Evolutionary conservation across 2,113 vertebrate genomes (phyloP).

Genomic region (Syngnathus floridae): DNA sequence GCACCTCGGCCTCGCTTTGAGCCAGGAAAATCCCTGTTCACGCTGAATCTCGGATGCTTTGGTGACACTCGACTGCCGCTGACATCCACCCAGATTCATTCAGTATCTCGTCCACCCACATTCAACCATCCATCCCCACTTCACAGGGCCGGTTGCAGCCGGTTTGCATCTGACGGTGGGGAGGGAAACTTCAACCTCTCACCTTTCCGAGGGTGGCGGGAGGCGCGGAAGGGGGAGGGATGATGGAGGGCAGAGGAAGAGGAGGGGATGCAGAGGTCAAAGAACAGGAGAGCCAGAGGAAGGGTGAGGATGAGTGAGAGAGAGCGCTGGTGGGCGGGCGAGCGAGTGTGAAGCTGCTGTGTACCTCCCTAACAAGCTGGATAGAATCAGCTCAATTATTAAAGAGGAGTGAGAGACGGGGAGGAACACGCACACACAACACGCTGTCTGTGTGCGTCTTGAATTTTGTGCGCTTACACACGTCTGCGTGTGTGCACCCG

Average conservation of each 20-base stretch:
- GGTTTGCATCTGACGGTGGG: slow-evolving; percentile 63
- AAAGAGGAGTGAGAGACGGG: slow-evolving; percentile 66
- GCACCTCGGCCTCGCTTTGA: too few species aligned
- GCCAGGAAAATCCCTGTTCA: background rate
- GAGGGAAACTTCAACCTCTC: slow-evolving; percentile 67
- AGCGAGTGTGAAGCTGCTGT: slow-evolving; percentile 59
- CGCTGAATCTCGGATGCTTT: background rate
- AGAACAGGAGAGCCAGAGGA: slow-evolving; percentile 50
- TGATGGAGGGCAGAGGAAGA: slow-evolving; percentile 24
- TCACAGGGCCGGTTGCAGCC: slow-evolving; percentile 58
- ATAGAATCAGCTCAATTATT: slow-evolving; percentile 74
- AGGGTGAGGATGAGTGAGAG: slow-evolving; percentile 10
- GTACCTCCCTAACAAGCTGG: slow-evolving; percentile 72
- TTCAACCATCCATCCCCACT: background rate
- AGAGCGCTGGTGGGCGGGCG: background rate
- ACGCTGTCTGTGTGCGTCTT: slow-evolving; percentile 10
- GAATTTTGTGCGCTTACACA: slow-evolving; percentile 4
- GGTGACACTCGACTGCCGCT: background rate
- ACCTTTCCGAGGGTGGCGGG: slow-evolving; percentile 55
- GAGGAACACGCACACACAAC: slow-evolving; percentile 52
- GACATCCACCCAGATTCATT: background rate
- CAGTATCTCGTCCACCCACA: background rate
- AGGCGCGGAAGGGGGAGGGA: slow-evolving; percentile 43
- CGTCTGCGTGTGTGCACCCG: slow-evolving; percentile 30
- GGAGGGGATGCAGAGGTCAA: slow-evolving; percentile 55